Conservation (phyloP, 2,113 vertebrate species). For the Turdus rufiventris region DNA sequence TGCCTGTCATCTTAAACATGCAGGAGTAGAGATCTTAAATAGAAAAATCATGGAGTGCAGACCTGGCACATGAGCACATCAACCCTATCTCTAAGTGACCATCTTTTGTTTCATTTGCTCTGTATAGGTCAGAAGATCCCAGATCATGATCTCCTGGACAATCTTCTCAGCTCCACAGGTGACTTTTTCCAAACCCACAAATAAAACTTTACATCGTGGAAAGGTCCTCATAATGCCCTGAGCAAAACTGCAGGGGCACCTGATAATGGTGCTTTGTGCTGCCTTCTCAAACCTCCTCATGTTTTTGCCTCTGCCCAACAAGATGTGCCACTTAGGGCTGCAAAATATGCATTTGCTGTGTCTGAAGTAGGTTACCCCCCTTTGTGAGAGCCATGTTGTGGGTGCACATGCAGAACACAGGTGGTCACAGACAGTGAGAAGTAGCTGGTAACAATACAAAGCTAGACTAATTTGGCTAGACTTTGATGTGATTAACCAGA, state of each 20-base stretch:
- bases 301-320: not conserved
- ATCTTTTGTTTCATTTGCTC: not conserved
- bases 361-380: not conserved
- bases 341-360: not conserved
- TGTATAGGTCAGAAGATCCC: not conserved
- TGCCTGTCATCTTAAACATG: not conserved
- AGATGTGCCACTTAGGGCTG: not conserved
- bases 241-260: not conserved
- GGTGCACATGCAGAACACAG: not conserved
- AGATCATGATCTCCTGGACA: not conserved
- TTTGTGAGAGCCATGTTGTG: not conserved
- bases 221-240: not conserved
- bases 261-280: not conserved
- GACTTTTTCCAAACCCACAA: not conserved
- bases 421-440: not conserved
- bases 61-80: not conserved
- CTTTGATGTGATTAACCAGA: not conserved
- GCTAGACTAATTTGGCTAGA: not conserved
- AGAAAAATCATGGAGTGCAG: not conserved
- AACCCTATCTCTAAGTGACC: rapidly evolving
- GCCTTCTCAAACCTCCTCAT: not conserved
- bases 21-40: not conserved
- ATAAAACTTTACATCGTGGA: not conserved
- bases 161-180: not conserved
- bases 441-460: not conserved